A percentile compares a stretch with the other conserved stretches of the same genome.
Conservation (phyloP, 2,797 vertebrate genomes). For the Sciurus carolinensis region DNA sequence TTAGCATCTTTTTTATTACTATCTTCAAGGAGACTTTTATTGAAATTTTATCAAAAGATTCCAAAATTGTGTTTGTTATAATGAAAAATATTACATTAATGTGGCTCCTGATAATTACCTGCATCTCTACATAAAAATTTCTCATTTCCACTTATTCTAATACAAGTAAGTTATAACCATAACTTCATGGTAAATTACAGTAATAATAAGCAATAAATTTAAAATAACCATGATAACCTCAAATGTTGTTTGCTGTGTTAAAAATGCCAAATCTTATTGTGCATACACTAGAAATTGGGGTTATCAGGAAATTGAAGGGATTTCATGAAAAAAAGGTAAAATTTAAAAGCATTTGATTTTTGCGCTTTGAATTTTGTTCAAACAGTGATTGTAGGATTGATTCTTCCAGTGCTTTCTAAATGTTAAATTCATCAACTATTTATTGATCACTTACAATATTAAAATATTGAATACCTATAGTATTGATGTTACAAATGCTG, state of each 20-base stretch:
- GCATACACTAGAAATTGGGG: background rate
- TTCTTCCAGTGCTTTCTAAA: background rate
- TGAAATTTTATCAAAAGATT: constrained; percentile 5
- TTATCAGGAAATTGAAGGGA: background rate
- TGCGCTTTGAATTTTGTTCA: constrained; percentile 23
- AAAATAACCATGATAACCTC: constrained; percentile 35
- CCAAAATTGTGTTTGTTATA: background rate
- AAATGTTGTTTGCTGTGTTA: background rate
- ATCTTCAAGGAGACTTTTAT: background rate
- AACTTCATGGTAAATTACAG: constrained; percentile 17
- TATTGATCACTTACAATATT: background rate
- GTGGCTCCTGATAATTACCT: background rate
- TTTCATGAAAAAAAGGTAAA: background rate
- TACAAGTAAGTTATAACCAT: background rate
- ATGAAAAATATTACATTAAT: constrained; percentile 16
- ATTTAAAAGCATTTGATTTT: constrained; percentile 36
- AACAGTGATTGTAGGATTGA: background rate
- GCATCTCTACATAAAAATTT: constrained; percentile 27
- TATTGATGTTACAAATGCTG: background rate
- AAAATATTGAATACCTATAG: background rate
- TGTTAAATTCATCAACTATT: background rate
- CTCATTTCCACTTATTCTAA: background rate
- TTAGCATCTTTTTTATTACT: background rate
- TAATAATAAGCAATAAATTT: constrained; percentile 52
- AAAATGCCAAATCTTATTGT: constrained; percentile 14